Base-by-base conservation (phyloP, 2,797 vertebrate genomes). In the Thunnus albacares region DNA sequence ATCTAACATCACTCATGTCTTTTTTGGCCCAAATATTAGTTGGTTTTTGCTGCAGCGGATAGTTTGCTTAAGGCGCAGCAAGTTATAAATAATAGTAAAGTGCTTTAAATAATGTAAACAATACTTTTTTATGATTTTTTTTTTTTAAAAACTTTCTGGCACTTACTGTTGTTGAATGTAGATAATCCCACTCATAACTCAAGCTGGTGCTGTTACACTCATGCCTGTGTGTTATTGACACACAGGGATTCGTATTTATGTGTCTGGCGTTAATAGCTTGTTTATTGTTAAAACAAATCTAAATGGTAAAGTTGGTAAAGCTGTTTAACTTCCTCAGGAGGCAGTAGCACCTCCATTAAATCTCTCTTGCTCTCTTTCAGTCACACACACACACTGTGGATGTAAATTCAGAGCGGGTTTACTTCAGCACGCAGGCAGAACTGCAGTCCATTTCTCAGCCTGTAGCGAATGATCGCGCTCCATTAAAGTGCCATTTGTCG, bases 401-500 rank as follows among this genome's bases (percentile, higher is more conserved):
- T 28, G 62, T 75, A 61, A 78, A 75, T 72, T 43, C 22, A 38
- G 18, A 51, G 17, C 67, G 22, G 56, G 43, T 83, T 70, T 6
- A 3, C 47, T 47, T 41, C 8, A 28, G 53, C 33, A 38, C 12
- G 0, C 49, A 20, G 62, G 18, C 71, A 26, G 20, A 53, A 0
- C 35, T 14, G 43, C 63, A 41, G 71, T 49, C 76, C 78, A 45
- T 83, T 79, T 82, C 70, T 77, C 64, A 65, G 47, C 35, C 70
- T n/a, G 22, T 17, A 58, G 55, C 26, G 12, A 87, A 53, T 59
- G 78, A 89, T 86, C 51, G 24, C 55, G 24, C 62, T 77, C 67
- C 26, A 75, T 88, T 89, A 81, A 75, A 77, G 66, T 6, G 57
- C 73, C 62, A 73, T 90, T 49, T 80, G 81, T 82, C 41, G 41